Evolutionary conservation across 2,113 vertebrate genomes (phyloP).

Genomic region (Ellobius talpinus): DNA sequence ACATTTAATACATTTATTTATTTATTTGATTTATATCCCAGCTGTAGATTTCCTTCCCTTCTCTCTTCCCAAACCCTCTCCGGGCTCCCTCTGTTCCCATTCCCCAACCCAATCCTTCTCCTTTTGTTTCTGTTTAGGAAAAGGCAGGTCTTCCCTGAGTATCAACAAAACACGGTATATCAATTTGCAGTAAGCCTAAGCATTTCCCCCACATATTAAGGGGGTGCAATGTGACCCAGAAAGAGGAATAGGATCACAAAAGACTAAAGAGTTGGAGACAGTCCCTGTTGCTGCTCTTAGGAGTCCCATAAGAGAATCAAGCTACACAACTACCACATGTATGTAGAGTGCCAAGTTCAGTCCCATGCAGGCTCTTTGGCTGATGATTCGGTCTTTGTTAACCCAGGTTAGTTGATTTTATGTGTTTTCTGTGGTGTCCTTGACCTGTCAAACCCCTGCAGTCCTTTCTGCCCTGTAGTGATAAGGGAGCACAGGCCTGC

Average conservation of each 20-base stretch:
- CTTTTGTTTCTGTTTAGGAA: no score
- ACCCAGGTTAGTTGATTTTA: not conserved
- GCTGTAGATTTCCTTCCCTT: not conserved
- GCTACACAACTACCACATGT: not conserved
- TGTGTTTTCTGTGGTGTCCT: not conserved
- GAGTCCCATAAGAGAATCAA: not conserved
- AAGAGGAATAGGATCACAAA: not conserved
- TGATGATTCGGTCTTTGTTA: not conserved
- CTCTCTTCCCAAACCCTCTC: no score
- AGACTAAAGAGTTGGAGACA: not conserved
- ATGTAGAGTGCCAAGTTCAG: not conserved
- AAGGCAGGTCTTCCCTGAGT: no score
- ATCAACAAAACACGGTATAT: no score
- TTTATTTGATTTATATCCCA: not conserved
- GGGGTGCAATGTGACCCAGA: no score
- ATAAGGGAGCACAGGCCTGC: no score
- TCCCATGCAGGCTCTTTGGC: not conserved
- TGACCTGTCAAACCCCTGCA: not conserved
- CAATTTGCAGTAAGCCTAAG: no score
- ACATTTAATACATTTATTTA: not conserved
- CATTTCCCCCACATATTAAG: no score
- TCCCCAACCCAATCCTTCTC: no score
- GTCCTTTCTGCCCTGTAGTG: not conserved
- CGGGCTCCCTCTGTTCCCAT: no score
- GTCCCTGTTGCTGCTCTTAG: not conserved